A percentile compares a stretch with the other conserved stretches of the same genome.
phyloP scores from a whole-genome alignment of 2,888 invertebrate genomes.

The Hymenopus coronatus region DNA sequence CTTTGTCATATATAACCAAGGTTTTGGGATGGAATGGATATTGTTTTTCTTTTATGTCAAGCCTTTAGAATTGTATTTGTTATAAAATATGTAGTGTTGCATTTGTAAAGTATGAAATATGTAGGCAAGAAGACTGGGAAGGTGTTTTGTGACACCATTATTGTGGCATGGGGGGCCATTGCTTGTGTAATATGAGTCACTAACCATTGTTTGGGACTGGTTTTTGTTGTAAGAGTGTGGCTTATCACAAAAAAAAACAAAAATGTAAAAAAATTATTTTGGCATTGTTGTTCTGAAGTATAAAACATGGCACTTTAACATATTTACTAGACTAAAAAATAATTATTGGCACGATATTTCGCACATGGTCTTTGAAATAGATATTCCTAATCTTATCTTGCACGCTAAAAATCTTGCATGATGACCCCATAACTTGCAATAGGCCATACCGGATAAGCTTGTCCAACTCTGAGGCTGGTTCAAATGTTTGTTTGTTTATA shows the following conservation, averaged over 20 bases:
- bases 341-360: slow-evolving; percentile 10
- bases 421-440: slow-evolving; percentile 13
- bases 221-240: slow-evolving; percentile 30
- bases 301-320: slow-evolving; percentile 3
- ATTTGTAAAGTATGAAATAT: slow-evolving; percentile 20
- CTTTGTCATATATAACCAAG: slow-evolving; percentile 27
- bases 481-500: slow-evolving; percentile 6
- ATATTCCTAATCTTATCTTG: slow-evolving; percentile 8
- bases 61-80: slow-evolving; percentile 22
- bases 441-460: slow-evolving; percentile 25
- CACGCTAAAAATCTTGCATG: not conserved
- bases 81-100: slow-evolving; percentile 26
- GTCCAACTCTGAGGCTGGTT: slow-evolving; percentile 18
- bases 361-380: slow-evolving; percentile 6
- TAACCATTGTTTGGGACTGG: slow-evolving; percentile 29
- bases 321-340: not conserved
- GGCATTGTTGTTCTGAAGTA: slow-evolving; percentile 23
- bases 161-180: slow-evolving; percentile 1
- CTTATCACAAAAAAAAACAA: slow-evolving; percentile 26
- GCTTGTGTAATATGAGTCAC: slow-evolving; percentile 17
- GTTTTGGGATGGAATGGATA: slow-evolving; percentile 31
- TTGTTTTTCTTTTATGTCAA: slow-evolving; percentile 20
- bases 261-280: slow-evolving; percentile 18
- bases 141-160: not conserved
- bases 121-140: slow-evolving; percentile 5